Base-by-base conservation (phyloP, 1,140 invertebrate genomes). In the Pantala flavescens region DNA sequence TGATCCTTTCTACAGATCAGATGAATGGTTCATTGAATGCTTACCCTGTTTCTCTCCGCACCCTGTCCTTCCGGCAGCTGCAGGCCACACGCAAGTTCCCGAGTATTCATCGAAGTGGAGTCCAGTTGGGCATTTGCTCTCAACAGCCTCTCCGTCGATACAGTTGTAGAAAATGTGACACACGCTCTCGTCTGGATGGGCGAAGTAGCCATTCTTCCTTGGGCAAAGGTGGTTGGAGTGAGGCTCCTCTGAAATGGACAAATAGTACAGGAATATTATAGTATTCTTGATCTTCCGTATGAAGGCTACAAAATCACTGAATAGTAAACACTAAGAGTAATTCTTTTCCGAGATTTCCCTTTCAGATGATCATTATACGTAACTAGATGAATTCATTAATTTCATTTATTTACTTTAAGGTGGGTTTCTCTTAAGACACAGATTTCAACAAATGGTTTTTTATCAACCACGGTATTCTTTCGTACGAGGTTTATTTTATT, bases 151-250 rank as follows among this genome's bases (percentile, higher is more conserved):
- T 23, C 94, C 93, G 74, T 94, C 91, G 77, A 94, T 94, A 80
- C 94, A 96, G 82, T 94, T 94, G 85, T 87, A 94, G 86, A 95
- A 96, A 72, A 93, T 82, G 80, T 94, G 90, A 84, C 94, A 96
- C 3, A 93, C 86, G 0, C 87, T 81, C 14, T 89, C 82, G 78
- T 95, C 91, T 5, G 92, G 92, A 84, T 96, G 92, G 2, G 92
- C 90, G 83, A 94, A 96, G 87, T 94, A 94, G 9, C 94, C 94
- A 81, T 95, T 95, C 78, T 87, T 87, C 75, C 93, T 86, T 7
- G 93, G 93, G 79, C 94, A 96, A 73, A 88, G 86, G 75, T 85
- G 84, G 78, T 84, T 91, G 7, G 89, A 85, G 78, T 91, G 88
- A 36, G 93, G 89, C 63, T 89, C 87, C 82, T 95, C 93, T 94